These are phyloP conservation scores for Cercopithecus mona DNA, from an alignment of 2,113 vertebrate species.

Conservation along the genomic window DNA sequence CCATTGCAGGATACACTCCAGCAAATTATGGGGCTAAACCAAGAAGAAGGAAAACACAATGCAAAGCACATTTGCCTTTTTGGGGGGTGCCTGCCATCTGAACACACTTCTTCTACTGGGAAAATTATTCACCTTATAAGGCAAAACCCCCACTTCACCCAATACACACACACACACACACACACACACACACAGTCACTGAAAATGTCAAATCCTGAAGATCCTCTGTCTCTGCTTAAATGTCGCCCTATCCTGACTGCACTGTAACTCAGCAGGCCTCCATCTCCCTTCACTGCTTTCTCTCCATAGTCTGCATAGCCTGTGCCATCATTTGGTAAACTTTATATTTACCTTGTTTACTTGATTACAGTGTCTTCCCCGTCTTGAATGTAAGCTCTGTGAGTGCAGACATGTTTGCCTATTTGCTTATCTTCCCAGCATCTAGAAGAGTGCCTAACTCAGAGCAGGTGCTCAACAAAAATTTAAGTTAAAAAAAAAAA, in stretches of 20 bases:
- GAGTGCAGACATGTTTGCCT: background rate
- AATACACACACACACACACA: background rate
- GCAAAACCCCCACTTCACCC: background rate
- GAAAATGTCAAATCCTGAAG: background rate
- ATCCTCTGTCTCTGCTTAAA: background rate
- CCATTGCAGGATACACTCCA: background rate
- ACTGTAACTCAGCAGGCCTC: background rate
- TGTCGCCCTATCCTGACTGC: background rate
- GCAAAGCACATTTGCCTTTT: background rate
- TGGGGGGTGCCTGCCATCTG: background rate
- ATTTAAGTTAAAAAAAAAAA: background rate
- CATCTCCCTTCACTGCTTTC: background rate
- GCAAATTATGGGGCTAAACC: background rate
- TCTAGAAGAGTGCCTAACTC: background rate
- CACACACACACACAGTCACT: background rate
- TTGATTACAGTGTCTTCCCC: background rate
- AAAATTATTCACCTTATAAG: background rate
- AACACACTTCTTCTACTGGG: background rate
- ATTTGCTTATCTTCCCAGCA: background rate
- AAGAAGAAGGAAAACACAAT: slow-evolving; percentile 1
- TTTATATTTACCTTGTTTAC: background rate
- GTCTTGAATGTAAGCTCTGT: background rate
- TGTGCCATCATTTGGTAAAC: background rate
- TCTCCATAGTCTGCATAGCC: background rate
- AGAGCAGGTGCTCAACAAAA: background rate